A percentile compares a stretch with the other conserved stretches of the same genome.
phyloP scores from a whole-genome alignment of 2,888 invertebrate species.

The Hydriomena furcata region DNA sequence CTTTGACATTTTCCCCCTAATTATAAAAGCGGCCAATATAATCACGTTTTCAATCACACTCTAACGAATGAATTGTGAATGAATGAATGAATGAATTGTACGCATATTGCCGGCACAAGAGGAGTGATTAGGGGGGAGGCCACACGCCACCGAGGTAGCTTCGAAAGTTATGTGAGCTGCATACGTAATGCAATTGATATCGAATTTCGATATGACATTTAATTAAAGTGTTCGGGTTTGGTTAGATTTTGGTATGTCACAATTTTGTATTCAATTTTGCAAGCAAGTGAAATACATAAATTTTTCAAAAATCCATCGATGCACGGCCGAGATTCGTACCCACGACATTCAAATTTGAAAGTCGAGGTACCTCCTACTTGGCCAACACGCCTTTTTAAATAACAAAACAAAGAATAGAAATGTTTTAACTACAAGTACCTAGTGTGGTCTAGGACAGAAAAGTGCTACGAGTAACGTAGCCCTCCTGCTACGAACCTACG shows the following conservation, averaged over 20 bases:
- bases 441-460: neutral
- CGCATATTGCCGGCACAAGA: constrained; percentile 56
- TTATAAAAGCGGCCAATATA: constrained; percentile 25
- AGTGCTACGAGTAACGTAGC: neutral
- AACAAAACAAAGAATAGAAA: no score
- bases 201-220: constrained; percentile 34
- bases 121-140: constrained; percentile 56
- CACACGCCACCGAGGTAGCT: constrained; percentile 44
- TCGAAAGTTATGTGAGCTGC: constrained; percentile 48
- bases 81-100: constrained; percentile 65
- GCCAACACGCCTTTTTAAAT: no score
- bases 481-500: neutral
- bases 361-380: no score
- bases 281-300: no score
- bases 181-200: constrained; percentile 44
- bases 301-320: no score
- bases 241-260: no score
- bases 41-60: constrained; percentile 35
- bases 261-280: no score
- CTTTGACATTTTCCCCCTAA: constrained; percentile 25
- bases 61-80: constrained; percentile 64
- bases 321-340: no score
- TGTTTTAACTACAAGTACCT: no score
- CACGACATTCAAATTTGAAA: no score
- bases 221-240: constrained; percentile 28